These are phyloP conservation scores for Lepilemur septentrionalis DNA, from an alignment of 2,797 vertebrate species.

Conservation along the genomic window DNA sequence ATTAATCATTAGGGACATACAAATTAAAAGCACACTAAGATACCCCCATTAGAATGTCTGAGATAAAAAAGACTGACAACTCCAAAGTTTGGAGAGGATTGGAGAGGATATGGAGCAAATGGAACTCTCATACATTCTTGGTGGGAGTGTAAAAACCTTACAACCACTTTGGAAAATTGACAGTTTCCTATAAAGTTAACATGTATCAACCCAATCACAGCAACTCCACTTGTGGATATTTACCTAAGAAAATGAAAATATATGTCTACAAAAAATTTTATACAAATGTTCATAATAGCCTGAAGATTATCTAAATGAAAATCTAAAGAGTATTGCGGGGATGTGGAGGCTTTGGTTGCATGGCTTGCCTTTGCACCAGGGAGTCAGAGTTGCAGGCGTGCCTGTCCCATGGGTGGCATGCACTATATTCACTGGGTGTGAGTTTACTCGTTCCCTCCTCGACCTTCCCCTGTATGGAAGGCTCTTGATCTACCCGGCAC, in stretches of 20 bases:
- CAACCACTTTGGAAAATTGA: background rate
- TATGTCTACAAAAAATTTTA: background rate
- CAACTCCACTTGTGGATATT: background rate
- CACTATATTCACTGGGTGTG: too few relatives aligned
- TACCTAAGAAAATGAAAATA: background rate
- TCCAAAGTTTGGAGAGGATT: background rate
- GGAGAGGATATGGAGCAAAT: background rate
- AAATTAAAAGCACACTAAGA: background rate
- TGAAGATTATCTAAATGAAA: too few relatives aligned
- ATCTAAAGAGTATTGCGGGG: too few relatives aligned
- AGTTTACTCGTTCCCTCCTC: too few relatives aligned
- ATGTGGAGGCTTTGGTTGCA: too few relatives aligned
- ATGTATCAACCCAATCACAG: background rate
- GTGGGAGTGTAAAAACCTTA: background rate
- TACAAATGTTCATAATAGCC: background rate
- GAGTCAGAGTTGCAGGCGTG: too few relatives aligned
- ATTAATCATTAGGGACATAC: too few relatives aligned
- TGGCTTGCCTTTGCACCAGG: too few relatives aligned
- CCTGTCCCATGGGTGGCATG: too few relatives aligned
- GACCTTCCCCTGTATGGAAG: too few relatives aligned
- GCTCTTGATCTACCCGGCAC: background rate
- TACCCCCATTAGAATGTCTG: background rate
- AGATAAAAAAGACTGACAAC: background rate
- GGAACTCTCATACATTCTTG: background rate
- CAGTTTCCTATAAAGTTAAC: conserved; percentile 6